A percentile compares a stretch with the other conserved stretches of the same genome.
Conservation (phyloP, 2,113 vertebrate genomes). For the Cepphus grylle region DNA sequence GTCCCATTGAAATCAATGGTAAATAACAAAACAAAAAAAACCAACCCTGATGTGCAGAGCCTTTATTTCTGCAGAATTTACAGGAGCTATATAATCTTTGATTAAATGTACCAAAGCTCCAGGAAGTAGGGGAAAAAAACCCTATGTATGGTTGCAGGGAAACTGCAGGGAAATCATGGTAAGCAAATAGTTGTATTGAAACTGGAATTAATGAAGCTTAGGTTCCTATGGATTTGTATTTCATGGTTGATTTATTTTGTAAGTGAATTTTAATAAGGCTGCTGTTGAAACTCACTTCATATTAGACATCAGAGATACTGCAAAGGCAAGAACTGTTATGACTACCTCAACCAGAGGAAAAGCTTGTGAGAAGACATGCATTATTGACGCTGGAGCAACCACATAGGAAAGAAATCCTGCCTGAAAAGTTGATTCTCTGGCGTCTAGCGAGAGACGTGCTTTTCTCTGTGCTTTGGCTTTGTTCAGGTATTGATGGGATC, state of each 20-base stretch:
- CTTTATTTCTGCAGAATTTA: background rate
- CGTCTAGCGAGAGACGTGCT: background rate
- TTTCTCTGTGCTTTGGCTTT: background rate
- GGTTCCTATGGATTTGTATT: slow-evolving; percentile 40
- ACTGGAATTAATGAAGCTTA: slow-evolving; percentile 36
- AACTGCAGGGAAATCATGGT: background rate
- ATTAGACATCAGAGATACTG: background rate
- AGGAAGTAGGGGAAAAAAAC: background rate
- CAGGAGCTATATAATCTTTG: background rate
- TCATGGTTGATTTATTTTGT: slow-evolving; percentile 30
- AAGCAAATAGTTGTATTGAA: background rate
- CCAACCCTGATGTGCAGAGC: background rate
- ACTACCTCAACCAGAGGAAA: background rate
- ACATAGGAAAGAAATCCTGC: background rate
- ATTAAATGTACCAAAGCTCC: background rate
- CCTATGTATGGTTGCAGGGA: background rate
- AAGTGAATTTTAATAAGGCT: slow-evolving; percentile 47
- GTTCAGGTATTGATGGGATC: background rate
- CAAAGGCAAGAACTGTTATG: background rate
- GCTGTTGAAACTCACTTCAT: background rate
- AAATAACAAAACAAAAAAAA: background rate
- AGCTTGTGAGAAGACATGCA: background rate
- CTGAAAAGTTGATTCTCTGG: background rate
- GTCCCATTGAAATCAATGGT: background rate
- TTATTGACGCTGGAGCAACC: background rate